These are phyloP conservation scores for Chironex yamaguchii DNA, from an alignment of 30 jellyfish, hydroid and myxozoan species.

Conservation along the genomic window DNA sequence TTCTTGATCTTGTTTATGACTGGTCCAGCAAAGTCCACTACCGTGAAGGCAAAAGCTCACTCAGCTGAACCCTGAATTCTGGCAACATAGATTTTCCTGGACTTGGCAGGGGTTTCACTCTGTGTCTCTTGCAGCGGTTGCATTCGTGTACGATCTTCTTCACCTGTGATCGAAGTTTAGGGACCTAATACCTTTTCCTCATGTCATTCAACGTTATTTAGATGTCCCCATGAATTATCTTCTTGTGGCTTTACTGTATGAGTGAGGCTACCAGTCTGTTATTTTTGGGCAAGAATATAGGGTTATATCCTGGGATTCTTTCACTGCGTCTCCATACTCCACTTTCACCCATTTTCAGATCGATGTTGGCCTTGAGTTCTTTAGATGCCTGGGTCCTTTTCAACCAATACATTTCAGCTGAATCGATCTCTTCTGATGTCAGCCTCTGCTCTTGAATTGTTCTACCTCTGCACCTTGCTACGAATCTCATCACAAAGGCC, in stretches of 20 bases:
- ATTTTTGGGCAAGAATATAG: slow-evolving; percentile 60
- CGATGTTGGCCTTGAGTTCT: slow-evolving; percentile 31
- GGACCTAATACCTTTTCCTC: slow-evolving; percentile 51
- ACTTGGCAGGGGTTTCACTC: slow-evolving; percentile 57
- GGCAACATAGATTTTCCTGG: slow-evolving; percentile 54
- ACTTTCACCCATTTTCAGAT: slow-evolving; percentile 19
- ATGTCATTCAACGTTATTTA: slow-evolving; percentile 46
- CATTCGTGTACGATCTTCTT: slow-evolving; percentile 31
- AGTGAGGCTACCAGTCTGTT: slow-evolving; percentile 47
- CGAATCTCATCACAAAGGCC: slow-evolving; percentile 45
- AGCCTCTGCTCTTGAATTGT: slow-evolving; percentile 28
- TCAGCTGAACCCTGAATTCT: slow-evolving; percentile 11
- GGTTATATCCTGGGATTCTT: slow-evolving; percentile 64
- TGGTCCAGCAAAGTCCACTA: slow-evolving; percentile 55
- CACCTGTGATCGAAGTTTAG: slow-evolving; percentile 49
- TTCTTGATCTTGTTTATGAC: background rate
- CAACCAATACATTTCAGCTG: slow-evolving; percentile 49
- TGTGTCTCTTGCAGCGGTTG: slow-evolving; percentile 17
- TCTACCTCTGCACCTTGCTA: slow-evolving; percentile 53
- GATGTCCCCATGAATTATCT: slow-evolving; percentile 67
- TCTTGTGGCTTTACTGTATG: slow-evolving; percentile 48
- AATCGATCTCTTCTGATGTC: slow-evolving; percentile 50
- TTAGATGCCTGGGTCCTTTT: slow-evolving; percentile 40
- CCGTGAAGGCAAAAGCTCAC: slow-evolving; percentile 40
- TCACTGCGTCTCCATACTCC: slow-evolving; percentile 69